Evolutionary conservation across 2,113 vertebrate genomes (phyloP).

Genomic region (Aleadryas rufinucha): DNA sequence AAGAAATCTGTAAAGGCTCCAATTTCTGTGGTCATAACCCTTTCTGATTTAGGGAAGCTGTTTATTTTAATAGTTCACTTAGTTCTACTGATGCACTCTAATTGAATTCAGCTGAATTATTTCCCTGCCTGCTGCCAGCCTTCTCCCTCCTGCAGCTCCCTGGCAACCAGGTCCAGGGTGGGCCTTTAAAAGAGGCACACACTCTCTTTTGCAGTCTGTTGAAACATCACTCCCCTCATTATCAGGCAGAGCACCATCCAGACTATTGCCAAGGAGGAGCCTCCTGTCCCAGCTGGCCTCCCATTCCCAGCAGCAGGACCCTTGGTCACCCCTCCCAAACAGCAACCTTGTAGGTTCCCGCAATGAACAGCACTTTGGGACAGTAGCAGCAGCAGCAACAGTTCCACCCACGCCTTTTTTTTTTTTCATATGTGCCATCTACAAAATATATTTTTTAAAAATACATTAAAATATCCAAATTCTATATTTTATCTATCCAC

Average conservation of each 20-base stretch:
- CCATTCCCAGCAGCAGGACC: neutral
- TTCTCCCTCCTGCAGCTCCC: neutral
- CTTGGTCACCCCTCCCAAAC: neutral
- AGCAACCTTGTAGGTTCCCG: neutral
- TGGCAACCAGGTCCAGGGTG: neutral
- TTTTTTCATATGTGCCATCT: neutral
- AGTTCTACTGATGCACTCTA: neutral
- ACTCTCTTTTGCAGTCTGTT: neutral
- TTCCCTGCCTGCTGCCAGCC: neutral
- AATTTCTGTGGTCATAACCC: neutral
- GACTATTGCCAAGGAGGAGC: neutral
- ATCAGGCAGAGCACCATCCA: neutral
- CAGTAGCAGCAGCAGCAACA: neutral
- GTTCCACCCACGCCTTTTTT: neutral
- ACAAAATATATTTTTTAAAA: fast-evolving
- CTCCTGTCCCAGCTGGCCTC: neutral
- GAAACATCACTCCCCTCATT: neutral
- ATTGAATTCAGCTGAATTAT: neutral
- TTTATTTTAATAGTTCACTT: conserved; percentile 1
- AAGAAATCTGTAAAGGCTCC: neutral
- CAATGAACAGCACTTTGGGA: neutral
- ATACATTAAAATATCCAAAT: neutral
- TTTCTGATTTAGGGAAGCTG: neutral
- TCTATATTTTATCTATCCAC: neutral
- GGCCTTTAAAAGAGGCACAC: neutral